These are phyloP conservation scores for Nothocercus nigrocapillus DNA, from an alignment of 2,113 vertebrate genomes.

Conservation along the genomic window DNA sequence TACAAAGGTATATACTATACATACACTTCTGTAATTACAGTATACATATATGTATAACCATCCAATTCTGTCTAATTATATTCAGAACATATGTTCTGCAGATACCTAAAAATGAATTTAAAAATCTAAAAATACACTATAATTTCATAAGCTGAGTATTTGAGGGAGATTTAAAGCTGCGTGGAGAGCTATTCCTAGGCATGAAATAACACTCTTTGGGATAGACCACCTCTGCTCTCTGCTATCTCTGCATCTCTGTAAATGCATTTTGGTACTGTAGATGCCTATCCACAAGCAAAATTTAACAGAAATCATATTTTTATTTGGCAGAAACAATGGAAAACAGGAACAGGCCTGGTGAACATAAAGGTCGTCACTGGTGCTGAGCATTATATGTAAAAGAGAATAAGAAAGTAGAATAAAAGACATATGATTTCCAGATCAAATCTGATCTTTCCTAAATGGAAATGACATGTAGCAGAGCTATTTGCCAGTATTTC, in stretches of 20 bases:
- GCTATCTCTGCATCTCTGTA: too few relatives aligned
- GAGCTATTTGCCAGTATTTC: neutral
- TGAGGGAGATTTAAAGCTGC: neutral
- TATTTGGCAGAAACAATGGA: neutral
- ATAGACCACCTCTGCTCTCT: neutral
- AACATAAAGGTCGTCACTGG: neutral
- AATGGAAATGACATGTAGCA: neutral
- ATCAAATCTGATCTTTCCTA: neutral
- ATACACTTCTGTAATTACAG: neutral
- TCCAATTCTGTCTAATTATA: neutral
- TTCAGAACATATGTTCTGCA: neutral
- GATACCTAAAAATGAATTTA: neutral
- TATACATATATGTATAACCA: neutral
- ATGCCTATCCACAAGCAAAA: neutral
- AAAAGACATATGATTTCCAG: neutral
- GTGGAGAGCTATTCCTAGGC: neutral
- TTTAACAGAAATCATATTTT: neutral
- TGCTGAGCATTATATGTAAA: neutral
- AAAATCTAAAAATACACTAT: neutral
- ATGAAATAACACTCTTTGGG: neutral
- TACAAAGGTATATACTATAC: neutral
- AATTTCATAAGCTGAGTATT: neutral
- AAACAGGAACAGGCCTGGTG: neutral
- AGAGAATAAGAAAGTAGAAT: neutral
- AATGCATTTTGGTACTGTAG: neutral